phyloP scores from a whole-genome alignment of 1,140 invertebrate genomes.

The Hyposmocoma kahamanoa region DNA sequence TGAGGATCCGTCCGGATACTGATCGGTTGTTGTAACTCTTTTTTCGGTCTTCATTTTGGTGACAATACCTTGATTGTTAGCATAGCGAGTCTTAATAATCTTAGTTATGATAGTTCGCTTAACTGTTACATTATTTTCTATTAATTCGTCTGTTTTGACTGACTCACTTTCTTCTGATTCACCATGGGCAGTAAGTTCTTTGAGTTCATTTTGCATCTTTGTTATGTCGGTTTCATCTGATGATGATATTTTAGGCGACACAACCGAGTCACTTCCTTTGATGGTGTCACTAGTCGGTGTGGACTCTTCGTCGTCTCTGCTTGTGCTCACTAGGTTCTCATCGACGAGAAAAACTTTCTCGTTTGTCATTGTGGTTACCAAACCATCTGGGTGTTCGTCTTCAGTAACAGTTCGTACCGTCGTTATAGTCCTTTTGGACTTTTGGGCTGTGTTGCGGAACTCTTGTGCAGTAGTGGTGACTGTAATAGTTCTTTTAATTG shows the following conservation, averaged over 20 bases:
- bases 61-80: constrained; percentile 27
- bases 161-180: constrained; percentile 45
- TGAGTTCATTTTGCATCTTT: constrained; percentile 28
- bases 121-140: constrained; percentile 40
- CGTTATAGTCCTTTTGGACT: constrained; percentile 46
- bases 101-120: constrained; percentile 41
- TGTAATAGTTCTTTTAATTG: constrained; percentile 49
- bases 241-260: neutral
- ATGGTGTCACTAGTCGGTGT: neutral
- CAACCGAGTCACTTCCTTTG: neutral
- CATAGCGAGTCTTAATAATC: constrained; percentile 41
- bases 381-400: constrained; percentile 62
- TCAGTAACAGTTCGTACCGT: constrained; percentile 51
- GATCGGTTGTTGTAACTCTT: constrained; percentile 45
- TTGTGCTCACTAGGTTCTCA: constrained; percentile 17
- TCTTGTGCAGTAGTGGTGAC: constrained; percentile 43
- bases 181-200: constrained; percentile 22
- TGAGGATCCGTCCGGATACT: constrained; percentile 51
- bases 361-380: constrained; percentile 54
- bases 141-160: constrained; percentile 27
- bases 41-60: constrained; percentile 49
- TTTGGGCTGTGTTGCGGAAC: constrained; percentile 31
- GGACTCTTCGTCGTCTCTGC: neutral
- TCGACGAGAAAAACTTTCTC: constrained; percentile 47
- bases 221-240: neutral